A percentile compares a stretch with the other conserved stretches of the same genome.
These are phyloP conservation scores for Pocillopora meandrina DNA, from an alignment of 92 coral and sea anemone genomes.

Conservation along the genomic window DNA sequence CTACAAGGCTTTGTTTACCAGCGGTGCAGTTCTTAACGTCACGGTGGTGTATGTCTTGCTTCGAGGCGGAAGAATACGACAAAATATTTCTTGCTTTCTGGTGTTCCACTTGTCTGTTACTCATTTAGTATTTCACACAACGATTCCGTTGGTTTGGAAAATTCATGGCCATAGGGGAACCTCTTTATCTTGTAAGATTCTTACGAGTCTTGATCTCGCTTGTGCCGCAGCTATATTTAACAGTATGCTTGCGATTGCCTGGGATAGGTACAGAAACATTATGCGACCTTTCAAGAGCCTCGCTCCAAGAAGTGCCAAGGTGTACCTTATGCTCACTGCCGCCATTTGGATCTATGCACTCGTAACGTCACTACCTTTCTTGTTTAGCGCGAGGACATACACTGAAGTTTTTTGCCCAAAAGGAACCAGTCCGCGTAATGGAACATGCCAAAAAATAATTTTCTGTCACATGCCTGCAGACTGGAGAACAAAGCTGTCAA, in stretches of 20 bases:
- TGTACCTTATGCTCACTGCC: background rate
- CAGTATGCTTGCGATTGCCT: slow-evolving; percentile 29
- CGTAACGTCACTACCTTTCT: background rate
- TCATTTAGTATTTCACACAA: slow-evolving; percentile 13
- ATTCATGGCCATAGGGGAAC: background rate
- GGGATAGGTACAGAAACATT: slow-evolving; percentile 24
- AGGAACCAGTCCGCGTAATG: slow-evolving; percentile 1
- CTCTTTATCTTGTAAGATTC: background rate
- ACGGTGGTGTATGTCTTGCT: slow-evolving; percentile 45
- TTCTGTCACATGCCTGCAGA: slow-evolving; percentile 8
- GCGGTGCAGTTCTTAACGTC: slow-evolving; percentile 18
- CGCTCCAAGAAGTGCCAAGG: background rate
- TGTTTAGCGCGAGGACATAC: background rate
- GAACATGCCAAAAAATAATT: background rate
- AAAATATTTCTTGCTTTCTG: slow-evolving; percentile 45
- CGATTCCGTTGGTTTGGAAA: slow-evolving; percentile 18
- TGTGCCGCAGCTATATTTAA: slow-evolving; percentile 7
- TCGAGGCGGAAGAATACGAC: slow-evolving; percentile 41
- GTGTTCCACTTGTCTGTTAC: slow-evolving; percentile 52
- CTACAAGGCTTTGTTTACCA: background rate
- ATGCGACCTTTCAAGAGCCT: slow-evolving; percentile 12
- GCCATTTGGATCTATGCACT: slow-evolving; percentile 33
- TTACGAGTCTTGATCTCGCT: background rate
- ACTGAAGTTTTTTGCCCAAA: background rate
- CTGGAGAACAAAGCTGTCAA: slow-evolving; percentile 25